Evolutionary conservation across 2,888 invertebrate genomes (phyloP).

Genomic region (Tachina grossa): DNA sequence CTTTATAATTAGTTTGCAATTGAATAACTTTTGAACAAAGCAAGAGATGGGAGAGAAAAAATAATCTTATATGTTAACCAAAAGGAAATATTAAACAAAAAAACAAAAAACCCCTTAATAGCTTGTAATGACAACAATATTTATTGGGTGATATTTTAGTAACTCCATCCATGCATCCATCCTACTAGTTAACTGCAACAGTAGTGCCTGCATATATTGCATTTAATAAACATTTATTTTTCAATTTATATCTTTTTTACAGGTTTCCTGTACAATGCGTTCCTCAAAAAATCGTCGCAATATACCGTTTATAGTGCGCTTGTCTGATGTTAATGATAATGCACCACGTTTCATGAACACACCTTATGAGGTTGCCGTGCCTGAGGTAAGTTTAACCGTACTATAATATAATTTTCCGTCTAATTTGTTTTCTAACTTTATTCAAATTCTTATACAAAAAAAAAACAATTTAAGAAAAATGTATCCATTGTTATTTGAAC

Average conservation of each 20-base stretch:
- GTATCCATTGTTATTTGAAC: slow-evolving; percentile 59
- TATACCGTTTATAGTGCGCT: slow-evolving; percentile 94
- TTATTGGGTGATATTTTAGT: slow-evolving; percentile 40
- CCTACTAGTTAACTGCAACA: neutral
- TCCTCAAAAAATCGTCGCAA: slow-evolving; percentile 91
- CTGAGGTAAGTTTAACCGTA: slow-evolving; percentile 89
- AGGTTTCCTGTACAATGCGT: slow-evolving; percentile 93
- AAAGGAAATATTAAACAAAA: too few species aligned
- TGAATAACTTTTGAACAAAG: neutral
- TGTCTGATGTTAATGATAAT: slow-evolving; percentile 96
- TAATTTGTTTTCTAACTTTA: slow-evolving; percentile 23
- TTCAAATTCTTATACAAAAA: slow-evolving; percentile 27
- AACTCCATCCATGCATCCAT: neutral
- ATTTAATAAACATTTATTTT: slow-evolving; percentile 17
- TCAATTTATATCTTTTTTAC: slow-evolving; percentile 38
- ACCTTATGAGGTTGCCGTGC: slow-evolving; percentile 92
- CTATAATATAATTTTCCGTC: slow-evolving; percentile 56
- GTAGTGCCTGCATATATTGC: neutral
- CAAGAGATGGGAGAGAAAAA: neutral
- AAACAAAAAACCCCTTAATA: slow-evolving; percentile 46
- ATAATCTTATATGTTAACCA: too few species aligned
- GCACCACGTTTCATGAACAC: slow-evolving; percentile 92
- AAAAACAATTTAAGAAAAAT: neutral
- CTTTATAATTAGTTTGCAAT: slow-evolving; percentile 13
- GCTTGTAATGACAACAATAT: slow-evolving; percentile 58